phyloP scores from a whole-genome alignment of 2,888 invertebrate species.

The Agriotes lineatus region DNA sequence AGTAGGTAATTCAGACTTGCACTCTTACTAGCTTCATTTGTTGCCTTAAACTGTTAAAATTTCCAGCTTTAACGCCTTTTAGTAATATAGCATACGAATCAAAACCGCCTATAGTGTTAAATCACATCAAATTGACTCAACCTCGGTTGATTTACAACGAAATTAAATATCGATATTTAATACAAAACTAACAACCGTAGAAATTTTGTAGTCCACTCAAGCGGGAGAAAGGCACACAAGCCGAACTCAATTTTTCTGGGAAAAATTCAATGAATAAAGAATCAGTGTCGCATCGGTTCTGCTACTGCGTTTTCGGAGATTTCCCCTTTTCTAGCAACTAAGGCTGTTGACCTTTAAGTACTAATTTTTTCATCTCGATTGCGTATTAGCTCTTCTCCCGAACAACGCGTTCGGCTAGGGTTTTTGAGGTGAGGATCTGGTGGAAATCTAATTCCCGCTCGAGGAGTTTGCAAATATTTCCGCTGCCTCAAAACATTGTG shows the following conservation, averaged over 20 bases:
- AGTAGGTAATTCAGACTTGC: no score
- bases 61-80: no score
- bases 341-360: background rate
- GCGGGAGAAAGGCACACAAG: background rate
- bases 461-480: no score
- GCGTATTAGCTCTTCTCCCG: no score
- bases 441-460: no score
- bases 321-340: background rate
- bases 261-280: conserved; percentile 9
- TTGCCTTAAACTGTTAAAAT: no score
- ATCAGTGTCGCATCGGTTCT: background rate
- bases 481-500: no score
- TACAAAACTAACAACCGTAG: background rate
- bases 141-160: background rate
- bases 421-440: no score
- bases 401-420: no score
- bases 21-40: no score
- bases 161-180: conserved; percentile 5
- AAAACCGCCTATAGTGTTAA: no score
- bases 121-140: background rate
- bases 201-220: background rate
- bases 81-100: no score
- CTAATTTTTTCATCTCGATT: background rate
- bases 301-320: background rate
- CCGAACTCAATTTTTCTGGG: conserved; percentile 3